Conservation (phyloP, 1,140 invertebrate species). For the Phortica variegata region DNA sequence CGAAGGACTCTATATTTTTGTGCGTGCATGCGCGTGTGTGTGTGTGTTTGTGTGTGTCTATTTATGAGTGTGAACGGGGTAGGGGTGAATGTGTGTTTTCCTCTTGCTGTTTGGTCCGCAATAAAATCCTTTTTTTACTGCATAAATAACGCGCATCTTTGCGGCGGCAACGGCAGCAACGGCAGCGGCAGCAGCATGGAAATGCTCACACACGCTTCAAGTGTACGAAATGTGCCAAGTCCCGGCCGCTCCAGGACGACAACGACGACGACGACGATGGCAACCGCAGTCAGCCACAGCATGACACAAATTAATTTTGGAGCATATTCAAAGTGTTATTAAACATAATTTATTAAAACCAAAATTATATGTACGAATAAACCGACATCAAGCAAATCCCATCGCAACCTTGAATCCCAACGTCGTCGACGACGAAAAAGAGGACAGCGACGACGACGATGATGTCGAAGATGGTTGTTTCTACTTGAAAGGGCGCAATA, state of each 20-base stretch:
- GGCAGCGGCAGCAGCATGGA: too few species aligned
- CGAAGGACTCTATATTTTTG: slow-evolving; percentile 10
- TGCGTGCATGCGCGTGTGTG: slow-evolving; percentile 7
- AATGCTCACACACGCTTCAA: slow-evolving; percentile 25
- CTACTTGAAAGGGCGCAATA: slow-evolving; percentile 32
- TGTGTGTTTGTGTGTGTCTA: slow-evolving; percentile 6
- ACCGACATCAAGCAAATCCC: too few species aligned
- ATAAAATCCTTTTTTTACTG: slow-evolving; percentile 47
- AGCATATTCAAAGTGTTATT: slow-evolving; percentile 55
- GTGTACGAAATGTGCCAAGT: too few species aligned
- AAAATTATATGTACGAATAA: slow-evolving; percentile 48
- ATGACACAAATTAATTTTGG: slow-evolving; percentile 51
- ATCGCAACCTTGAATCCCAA: too few species aligned
- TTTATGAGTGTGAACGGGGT: slow-evolving; percentile 23
- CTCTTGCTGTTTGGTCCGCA: slow-evolving; percentile 28
- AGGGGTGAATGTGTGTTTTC: slow-evolving; percentile 43
- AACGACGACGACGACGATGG: too few species aligned
- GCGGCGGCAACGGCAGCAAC: too few species aligned
- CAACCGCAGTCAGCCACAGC: slow-evolving; percentile 6
- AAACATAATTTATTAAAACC: slow-evolving; percentile 56
- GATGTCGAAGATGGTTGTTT: slow-evolving; percentile 1
- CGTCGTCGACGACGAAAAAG: too few species aligned
- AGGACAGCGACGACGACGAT: not conserved
- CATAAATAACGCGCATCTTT: too few species aligned
- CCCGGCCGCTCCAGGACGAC: slow-evolving; percentile 7